Conservation (phyloP, 1,140 invertebrate species). For the Aphelinus atriplicis region DNA sequence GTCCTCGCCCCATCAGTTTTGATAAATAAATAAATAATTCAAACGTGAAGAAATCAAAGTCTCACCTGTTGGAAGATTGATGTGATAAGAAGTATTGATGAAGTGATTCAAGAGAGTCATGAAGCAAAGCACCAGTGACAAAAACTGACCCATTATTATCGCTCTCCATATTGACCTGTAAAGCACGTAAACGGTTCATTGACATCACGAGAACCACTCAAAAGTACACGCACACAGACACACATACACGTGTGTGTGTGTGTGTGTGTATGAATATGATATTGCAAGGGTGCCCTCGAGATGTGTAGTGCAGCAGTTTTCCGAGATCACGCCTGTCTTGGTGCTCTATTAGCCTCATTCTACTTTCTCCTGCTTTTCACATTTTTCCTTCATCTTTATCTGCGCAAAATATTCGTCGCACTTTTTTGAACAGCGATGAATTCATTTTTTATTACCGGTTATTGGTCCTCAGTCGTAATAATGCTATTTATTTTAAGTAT, state of each 20-base stretch:
- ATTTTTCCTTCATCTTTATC: no score
- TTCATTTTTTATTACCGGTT: no score
- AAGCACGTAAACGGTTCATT: constrained; percentile 8
- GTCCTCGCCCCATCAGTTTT: neutral
- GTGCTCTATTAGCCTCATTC: no score
- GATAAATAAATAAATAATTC: neutral
- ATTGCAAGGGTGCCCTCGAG: no score
- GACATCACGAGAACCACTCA: neutral
- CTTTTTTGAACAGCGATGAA: no score
- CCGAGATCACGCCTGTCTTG: no score
- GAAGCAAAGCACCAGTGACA: constrained; percentile 79
- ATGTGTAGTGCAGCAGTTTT: neutral
- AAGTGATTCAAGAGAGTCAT: constrained; percentile 81
- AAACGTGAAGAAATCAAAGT: neutral
- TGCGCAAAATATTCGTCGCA: no score
- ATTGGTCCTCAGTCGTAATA: no score
- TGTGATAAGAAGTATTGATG: constrained; percentile 74
- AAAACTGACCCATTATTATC: constrained; percentile 79
- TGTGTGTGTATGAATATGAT: neutral
- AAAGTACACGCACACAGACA: neutral
- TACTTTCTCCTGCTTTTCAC: no score
- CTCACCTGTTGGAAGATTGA: constrained; percentile 77
- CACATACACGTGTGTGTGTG: neutral
- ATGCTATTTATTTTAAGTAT: no score
- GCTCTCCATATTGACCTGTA: constrained; percentile 79